Evolutionary conservation across 2,797 vertebrate species (phyloP).

Genomic region (Phyllotis vaccarum): DNA sequence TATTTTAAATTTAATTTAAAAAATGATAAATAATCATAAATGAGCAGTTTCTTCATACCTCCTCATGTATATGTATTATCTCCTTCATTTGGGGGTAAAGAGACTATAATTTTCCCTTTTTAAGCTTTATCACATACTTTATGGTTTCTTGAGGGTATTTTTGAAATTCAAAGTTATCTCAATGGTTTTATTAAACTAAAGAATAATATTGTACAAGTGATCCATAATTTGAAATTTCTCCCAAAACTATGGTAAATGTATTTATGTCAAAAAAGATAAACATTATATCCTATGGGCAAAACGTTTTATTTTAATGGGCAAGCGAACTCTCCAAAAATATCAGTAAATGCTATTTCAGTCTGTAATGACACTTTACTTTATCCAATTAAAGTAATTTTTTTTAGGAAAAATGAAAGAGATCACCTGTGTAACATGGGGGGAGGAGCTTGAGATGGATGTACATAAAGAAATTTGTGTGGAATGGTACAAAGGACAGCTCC

Average conservation of each 20-base stretch:
- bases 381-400: constrained; percentile 14
- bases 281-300: constrained; percentile 14
- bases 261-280: constrained; percentile 11
- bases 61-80: background rate
- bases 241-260: background rate
- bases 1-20: constrained; percentile 54
- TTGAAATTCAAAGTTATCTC: constrained; percentile 57
- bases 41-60: constrained; percentile 10
- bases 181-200: constrained; percentile 47
- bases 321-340: constrained; percentile 6
- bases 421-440: background rate
- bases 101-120: background rate
- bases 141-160: background rate
- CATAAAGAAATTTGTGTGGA: background rate
- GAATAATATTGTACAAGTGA: constrained; percentile 16
- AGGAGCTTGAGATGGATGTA: background rate
- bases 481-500: background rate
- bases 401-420: background rate
- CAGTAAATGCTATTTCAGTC: background rate
- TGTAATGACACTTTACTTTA: background rate
- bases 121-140: constrained; percentile 28
- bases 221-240: constrained; percentile 21
- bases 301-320: constrained; percentile 29
- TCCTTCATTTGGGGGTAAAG: constrained; percentile 4
- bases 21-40: constrained; percentile 50